These are phyloP conservation scores for Mnemiopsis leidyi DNA, from an alignment of 37 sponge, comb jelly and placozoan genomes.

Conservation along the genomic window DNA sequence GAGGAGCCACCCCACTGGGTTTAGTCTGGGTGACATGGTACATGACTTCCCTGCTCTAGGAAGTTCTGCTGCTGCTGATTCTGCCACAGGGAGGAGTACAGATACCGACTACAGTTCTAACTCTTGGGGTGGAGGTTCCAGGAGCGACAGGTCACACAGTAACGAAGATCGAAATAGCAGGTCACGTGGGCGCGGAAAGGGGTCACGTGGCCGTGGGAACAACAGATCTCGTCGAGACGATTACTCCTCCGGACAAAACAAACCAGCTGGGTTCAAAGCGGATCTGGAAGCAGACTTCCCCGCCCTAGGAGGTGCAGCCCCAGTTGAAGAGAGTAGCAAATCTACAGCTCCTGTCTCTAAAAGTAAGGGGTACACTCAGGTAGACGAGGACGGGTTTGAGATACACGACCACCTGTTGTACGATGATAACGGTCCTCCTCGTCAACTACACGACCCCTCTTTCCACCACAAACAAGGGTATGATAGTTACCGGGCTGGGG, in stretches of 20 bases:
- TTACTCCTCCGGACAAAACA: neutral
- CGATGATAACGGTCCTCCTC: slow-evolving; percentile 15
- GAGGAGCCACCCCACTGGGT: neutral
- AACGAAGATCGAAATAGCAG: neutral
- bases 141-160: neutral
- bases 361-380: neutral
- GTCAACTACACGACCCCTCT: neutral
- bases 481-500: neutral
- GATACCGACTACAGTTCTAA: neutral
- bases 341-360: neutral
- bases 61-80: neutral
- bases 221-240: neutral
- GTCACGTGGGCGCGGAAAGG: neutral
- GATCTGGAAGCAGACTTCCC: slow-evolving; percentile 7
- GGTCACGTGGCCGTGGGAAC: neutral
- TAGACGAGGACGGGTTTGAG: slow-evolving; percentile 60
- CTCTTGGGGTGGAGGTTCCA: neutral
- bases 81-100: neutral
- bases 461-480: neutral
- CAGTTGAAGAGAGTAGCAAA: neutral
- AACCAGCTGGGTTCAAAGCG: neutral
- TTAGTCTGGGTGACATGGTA: neutral
- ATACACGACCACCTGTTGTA: slow-evolving; percentile 55
- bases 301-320: neutral
- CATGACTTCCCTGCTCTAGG: neutral